Base-by-base conservation (phyloP, 2,113 vertebrate species). In the Sciurus niger region DNA sequence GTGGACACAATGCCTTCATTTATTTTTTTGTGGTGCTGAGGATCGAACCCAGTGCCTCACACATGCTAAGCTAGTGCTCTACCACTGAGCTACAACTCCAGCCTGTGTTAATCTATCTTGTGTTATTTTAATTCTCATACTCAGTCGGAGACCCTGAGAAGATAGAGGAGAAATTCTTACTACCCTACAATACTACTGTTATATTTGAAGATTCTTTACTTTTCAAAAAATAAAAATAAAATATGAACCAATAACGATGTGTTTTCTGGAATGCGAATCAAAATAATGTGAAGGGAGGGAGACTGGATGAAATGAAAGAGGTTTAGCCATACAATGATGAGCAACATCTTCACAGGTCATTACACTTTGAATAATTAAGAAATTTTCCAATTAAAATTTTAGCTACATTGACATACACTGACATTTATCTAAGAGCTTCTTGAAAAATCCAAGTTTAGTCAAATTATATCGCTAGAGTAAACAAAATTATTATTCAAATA, bases 401-500 rank as follows among this genome's bases (percentile, higher is more conserved):
- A 86, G 60, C 76, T 18, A 53, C 20, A 89, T 1, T 73, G 55
- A 55, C 55, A 55, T 55, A 55, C 55, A 55, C 55, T 55, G 55
- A 55, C 18, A 55, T 7, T 55, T 55, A 78, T 14, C 25, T 37
- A 90, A 90, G 8, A 95, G 8, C 6, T 48, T 65, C 46, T 67
- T 5, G 70, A 84, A 84, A 68, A 77, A 70, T 68, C 32, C 24
- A 55, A 77, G 8, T 48, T 60, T 58, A 43, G n/a, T 82, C 37
- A 74, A 93, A 82, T n/a, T 55, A 17, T 55, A 18, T 85, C 14
- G 37, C 12, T 37, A 86, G 43, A 85, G 58, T 84, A 86, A 48
- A 86, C 10, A 72, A 89, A 95, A 85, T 79, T 79, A 82, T 43
- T 86, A 85, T 40, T 55, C 34, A 72, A 30, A 91, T 84, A 77